Base-by-base conservation (phyloP, 1,140 invertebrate species). In the Theocolax elegans region DNA sequence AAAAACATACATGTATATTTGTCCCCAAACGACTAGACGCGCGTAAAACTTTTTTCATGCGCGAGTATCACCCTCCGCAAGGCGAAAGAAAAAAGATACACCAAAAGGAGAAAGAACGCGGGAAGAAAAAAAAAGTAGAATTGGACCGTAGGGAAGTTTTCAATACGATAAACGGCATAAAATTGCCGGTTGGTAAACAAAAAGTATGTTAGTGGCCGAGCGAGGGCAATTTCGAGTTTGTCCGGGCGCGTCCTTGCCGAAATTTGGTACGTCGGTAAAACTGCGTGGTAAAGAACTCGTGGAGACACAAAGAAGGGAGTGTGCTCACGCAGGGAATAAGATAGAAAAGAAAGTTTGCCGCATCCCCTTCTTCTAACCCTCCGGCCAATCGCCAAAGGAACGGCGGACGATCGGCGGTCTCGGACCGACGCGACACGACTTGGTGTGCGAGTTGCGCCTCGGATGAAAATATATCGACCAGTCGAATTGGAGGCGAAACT, bases 261-360 rank as follows among this genome's bases (percentile, higher is more conserved):
- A 60, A 56, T 56, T 66, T 46, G 10, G 29, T n/a, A 17, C 19
- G 13, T 9, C 1, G 10, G 29, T 9, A 38, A 25, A 64, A 38
- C 9, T 49, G 42, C n/a, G 54, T 12, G 10, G 27, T n/a, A 29
- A 51, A n/a, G 49, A 29, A 42, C 31, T 35, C 31, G 4, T 19
- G 15, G 17, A 25, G 31, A 42, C 48, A n/a, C 1, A 9, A n/a
- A 10, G 35, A 58, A 10, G n/a, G 6, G 4, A 6, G 42, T n/a
- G 25, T 12, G 12, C 3, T 21, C 35, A 35, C 6, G 17, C 35
- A 35, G 13, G 25, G 13, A 35, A 15, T 38, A n/a, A 56, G 13
- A 56, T 21, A 46, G 53, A 46, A 56, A 59, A 38, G 65, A 67
- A 59, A 67, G 65, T 67, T 59, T 67, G 44, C 46, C 49, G n/a